Conservation (phyloP, 2,113 vertebrate species). For the Microcebus tavaratra region DNA sequence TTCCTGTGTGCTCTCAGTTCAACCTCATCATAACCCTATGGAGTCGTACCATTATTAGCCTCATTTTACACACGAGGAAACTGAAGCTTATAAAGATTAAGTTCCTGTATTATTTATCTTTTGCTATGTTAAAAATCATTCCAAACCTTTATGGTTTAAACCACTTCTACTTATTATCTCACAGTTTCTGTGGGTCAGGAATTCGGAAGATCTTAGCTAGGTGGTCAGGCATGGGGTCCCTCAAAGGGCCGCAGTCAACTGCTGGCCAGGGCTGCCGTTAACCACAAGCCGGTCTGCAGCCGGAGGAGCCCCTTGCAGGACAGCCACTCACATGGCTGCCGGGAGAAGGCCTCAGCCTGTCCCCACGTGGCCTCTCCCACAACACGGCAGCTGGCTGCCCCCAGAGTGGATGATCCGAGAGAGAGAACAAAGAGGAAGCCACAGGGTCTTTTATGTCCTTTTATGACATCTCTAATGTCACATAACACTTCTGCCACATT, state of each 20-base stretch:
- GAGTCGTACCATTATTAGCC: fast-evolving
- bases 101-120: background rate
- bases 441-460: background rate
- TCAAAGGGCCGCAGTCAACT: background rate
- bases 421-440: background rate
- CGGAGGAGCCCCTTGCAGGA: background rate
- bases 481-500: background rate
- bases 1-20: background rate
- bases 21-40: fast-evolving
- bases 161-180: background rate
- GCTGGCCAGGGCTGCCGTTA: background rate
- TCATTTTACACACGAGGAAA: background rate
- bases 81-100: background rate
- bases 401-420: background rate
- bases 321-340: background rate
- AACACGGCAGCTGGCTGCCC: background rate
- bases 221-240: background rate
- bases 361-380: background rate
- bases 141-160: background rate
- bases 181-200: background rate
- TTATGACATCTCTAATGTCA: background rate
- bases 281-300: background rate
- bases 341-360: background rate
- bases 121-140: background rate
- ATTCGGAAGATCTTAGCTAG: background rate